phyloP scores from a whole-genome alignment of 2,113 vertebrate genomes.

The Lasiurus borealis region DNA sequence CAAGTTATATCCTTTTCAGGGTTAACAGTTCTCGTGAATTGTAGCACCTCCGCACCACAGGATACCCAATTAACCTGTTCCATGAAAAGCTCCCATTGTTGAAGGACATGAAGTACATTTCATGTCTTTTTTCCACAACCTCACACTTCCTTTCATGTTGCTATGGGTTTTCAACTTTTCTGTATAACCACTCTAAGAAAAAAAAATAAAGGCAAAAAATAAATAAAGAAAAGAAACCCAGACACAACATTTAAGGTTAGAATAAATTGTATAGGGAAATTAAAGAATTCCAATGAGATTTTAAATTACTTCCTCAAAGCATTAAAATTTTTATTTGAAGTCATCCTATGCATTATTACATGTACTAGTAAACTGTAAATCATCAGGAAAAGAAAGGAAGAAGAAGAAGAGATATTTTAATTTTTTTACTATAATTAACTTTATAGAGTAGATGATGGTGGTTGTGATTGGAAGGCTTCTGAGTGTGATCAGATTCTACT shows the following conservation, averaged over 20 bases:
- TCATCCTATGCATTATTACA: not conserved
- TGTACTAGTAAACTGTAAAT: too few species aligned
- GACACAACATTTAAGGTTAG: slow-evolving; percentile 42
- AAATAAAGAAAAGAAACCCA: not conserved
- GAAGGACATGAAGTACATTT: not conserved
- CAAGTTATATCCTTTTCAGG: slow-evolving; percentile 20
- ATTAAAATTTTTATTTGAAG: slow-evolving; percentile 19
- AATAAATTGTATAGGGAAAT: slow-evolving; percentile 37
- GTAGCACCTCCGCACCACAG: not conserved
- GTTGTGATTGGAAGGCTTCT: not conserved
- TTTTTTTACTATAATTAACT: not conserved
- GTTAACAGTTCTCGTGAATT: slow-evolving; percentile 22
- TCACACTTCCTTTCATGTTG: slow-evolving; percentile 62
- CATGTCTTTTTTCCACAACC: slow-evolving; percentile 39
- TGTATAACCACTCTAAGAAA: not conserved
- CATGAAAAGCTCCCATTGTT: slow-evolving; percentile 53
- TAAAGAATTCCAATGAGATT: slow-evolving; percentile 12
- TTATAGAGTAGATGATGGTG: not conserved
- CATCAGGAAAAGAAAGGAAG: not conserved
- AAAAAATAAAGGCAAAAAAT: slow-evolving; percentile 57
- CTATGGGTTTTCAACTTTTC: slow-evolving; percentile 38
- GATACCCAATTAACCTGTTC: slow-evolving; percentile 58
- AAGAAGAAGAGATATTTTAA: not conserved
- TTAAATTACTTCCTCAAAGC: slow-evolving; percentile 49
- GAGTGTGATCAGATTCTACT: not conserved